Percentiles rank a stretch among this genome's conserved stretches.
Evolutionary conservation across 1,140 invertebrate genomes (phyloP).

Genomic region (Littorina saxatilis): DNA sequence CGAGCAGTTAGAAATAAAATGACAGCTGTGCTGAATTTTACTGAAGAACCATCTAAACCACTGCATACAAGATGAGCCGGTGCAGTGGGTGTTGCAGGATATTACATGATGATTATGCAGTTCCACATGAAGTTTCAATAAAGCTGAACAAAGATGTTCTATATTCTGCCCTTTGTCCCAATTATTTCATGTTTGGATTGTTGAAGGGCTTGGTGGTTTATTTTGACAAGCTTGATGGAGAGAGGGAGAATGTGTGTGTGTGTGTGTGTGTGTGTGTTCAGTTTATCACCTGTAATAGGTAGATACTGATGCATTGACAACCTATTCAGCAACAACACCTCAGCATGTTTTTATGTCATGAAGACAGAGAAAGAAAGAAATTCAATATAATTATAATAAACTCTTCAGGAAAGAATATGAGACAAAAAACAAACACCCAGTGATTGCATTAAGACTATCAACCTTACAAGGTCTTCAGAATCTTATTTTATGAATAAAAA

Average conservation of each 20-base stretch:
- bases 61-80: constrained; percentile 16
- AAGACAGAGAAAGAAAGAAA: too few species aligned
- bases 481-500: too few species aligned
- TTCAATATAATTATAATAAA: too few species aligned
- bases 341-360: too few species aligned
- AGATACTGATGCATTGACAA: too few species aligned
- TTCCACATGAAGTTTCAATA: constrained; percentile 47
- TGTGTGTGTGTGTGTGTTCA: constrained; percentile 15
- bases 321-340: too few species aligned
- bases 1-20: background rate
- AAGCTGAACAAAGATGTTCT: constrained; percentile 46
- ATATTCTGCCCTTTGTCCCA: constrained; percentile 16
- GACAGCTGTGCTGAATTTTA: background rate
- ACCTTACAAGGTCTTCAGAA: too few species aligned
- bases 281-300: background rate
- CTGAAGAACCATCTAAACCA: constrained; percentile 9
- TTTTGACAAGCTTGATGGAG: too few species aligned
- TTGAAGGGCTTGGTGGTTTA: background rate
- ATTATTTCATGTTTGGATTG: background rate
- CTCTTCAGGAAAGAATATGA: too few species aligned
- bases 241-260: background rate
- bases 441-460: too few species aligned
- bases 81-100: constrained; percentile 10
- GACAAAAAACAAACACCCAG: too few species aligned
- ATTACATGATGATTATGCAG: constrained; percentile 46